A percentile compares a stretch with the other conserved stretches of the same genome.
These are phyloP conservation scores for Zenarchopterus dispar DNA, from an alignment of 2,797 vertebrate species.

Conservation along the genomic window DNA sequence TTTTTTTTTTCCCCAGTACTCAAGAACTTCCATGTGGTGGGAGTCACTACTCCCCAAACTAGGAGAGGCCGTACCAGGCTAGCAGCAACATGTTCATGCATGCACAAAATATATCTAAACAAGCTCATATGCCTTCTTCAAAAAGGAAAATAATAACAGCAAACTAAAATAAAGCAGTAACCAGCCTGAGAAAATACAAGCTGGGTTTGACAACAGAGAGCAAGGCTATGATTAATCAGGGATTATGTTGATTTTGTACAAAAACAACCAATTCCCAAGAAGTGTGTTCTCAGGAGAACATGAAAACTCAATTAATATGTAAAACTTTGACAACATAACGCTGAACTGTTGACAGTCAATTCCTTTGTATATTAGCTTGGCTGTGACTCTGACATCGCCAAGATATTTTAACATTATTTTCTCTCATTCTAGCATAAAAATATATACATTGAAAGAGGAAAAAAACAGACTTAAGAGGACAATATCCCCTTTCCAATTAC, in stretches of 20 bases:
- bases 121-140: slow-evolving; percentile 7
- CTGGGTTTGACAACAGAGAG: neutral
- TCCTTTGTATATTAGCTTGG: neutral
- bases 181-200: neutral
- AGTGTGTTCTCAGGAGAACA: slow-evolving; percentile 8
- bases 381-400: slow-evolving; percentile 7
- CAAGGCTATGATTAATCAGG: slow-evolving; percentile 17
- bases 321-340: slow-evolving; percentile 4
- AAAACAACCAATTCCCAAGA: slow-evolving; percentile 41
- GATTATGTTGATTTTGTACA: slow-evolving; percentile 32
- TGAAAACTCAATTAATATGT: slow-evolving; percentile 18
- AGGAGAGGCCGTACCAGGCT: slow-evolving; percentile 49
- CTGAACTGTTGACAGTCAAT: slow-evolving; percentile 2
- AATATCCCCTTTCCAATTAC: too few species aligned
- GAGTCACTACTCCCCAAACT: slow-evolving; percentile 42
- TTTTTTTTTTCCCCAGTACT: slow-evolving; percentile 4
- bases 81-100: slow-evolving; percentile 64
- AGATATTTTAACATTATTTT: neutral
- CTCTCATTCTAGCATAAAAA: neutral
- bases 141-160: slow-evolving; percentile 6
- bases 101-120: slow-evolving; percentile 23
- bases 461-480: too few species aligned
- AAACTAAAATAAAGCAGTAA: neutral
- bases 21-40: slow-evolving; percentile 13
- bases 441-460: neutral